Evolutionary conservation across 2,113 vertebrate species (phyloP), one percentile per base, ranked within the genome.

Genomic region (Xiphorhynchus elegans): DNA sequence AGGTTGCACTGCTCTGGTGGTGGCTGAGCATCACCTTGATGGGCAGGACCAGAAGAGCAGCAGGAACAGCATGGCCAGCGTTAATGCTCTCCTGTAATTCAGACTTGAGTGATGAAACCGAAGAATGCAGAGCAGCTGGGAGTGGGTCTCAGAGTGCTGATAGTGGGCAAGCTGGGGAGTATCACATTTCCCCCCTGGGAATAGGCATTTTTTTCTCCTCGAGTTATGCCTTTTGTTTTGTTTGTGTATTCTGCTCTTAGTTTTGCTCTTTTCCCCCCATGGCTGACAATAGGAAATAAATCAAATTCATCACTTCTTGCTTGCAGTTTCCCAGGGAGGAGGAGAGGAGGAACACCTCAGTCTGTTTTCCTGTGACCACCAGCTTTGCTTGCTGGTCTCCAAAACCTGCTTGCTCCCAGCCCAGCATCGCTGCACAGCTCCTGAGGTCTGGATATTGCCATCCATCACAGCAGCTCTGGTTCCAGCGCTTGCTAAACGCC

Each of bases 121-220:
- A 96, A 98, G 95, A 96, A 67, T 94, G 84, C 4, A 5, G 94
- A 96, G 9, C 97, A 98, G 98, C 98, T 98, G 97, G 93, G 95
- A 97, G 95, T 18, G 37, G 92, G 96, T 96, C 94, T 91, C 93
- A 42, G 86, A 96, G 74, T 93, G 91, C 93, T 91, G 96, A 96
- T 95, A 95, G 87, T 46, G 95, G 96, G 95, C 96, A 97, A 89
- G 95, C 95, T 96, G 96, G 95, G 86, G 88, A 94, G 69, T 90
- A 93, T 95, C 84, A 55, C 44, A 5, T 95, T 95, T 96, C 92
- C 42, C 86, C 24, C 87, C 31, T 53, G 89, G 58, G 91, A 84
- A 85, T 19, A 73, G n/a, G 31, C 42, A 6, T 91, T 49, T 80
- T 92, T 64, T 53, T 28, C 52, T 89, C 76, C 62, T 42, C 68